Evolutionary conservation across 1,140 invertebrate species (phyloP), one percentile per base, ranked within the genome.

Genomic region (Eubasilissa regina): DNA sequence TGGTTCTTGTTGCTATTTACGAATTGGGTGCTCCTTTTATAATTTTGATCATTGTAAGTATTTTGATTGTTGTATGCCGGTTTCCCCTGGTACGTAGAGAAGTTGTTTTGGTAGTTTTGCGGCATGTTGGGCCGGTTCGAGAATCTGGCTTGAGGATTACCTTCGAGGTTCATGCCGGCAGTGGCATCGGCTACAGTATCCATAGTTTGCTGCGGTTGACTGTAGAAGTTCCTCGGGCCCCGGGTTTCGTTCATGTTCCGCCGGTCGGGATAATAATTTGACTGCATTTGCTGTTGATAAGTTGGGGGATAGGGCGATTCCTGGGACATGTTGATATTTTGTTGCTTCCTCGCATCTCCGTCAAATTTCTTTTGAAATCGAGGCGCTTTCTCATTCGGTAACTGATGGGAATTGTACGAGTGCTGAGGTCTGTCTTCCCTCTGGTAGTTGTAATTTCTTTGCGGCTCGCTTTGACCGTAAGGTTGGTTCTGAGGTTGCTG

Each of bases 291-390:
- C 51, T 75, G 80, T 70, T 47, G 72, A 47, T 79, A 80, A 74
- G 68, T 77, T 7, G 73, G 81, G 9, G 78, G 79, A 56, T 82
- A 82, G 0, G 68, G 60, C 21, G 75, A 68, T 56, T 82, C 81
- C 15, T 82, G 79, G 15, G 74, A 17, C 72, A 80, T 80, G 45
- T 75, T 80, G 0, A 82, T 78, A 25, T 78, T 82, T 48, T 78
- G 76, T 12, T 88, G 86, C 53, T 86, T 86, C 81, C 89, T 89
- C 75, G 88, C 87, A 75, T 86, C 87, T 60, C 89, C 87, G 66
- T 90, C 88, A 62, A 89, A 84, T 81, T 90, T 89, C 51, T 84
- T 86, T 79, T 90, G 89, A 84, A 90, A 90, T 70, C 89, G 83
- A 51, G 87, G 90, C 68, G 88, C 89, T 84, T 89, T 89, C 83